phyloP scores from a whole-genome alignment of 2,113 vertebrate genomes.

The Ameiurus melas region DNA sequence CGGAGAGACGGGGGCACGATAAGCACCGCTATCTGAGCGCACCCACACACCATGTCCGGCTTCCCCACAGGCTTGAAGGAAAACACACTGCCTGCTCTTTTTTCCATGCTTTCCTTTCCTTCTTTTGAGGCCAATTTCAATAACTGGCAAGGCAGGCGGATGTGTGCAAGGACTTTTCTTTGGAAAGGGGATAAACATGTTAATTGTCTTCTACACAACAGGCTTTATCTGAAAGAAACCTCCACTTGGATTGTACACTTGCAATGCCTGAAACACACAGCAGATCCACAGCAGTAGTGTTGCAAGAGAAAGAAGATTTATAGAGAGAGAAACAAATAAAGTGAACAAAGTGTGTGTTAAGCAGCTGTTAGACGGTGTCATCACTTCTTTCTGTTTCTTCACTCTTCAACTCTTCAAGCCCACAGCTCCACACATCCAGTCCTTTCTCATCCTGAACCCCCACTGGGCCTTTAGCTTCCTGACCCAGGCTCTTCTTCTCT shows the following conservation, averaged over 20 bases:
- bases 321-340: not conserved
- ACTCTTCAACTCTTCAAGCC: not conserved
- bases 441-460: slow-evolving; percentile 14
- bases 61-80: slow-evolving; percentile 40
- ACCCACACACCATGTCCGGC: slow-evolving; percentile 55
- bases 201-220: slow-evolving; percentile 44
- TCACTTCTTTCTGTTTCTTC: slow-evolving; percentile 1
- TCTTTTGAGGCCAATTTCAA: slow-evolving; percentile 52
- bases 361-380: slow-evolving; percentile 25
- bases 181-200: slow-evolving; percentile 36
- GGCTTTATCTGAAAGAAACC: slow-evolving; percentile 45
- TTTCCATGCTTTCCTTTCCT: slow-evolving; percentile 49
- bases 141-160: slow-evolving; percentile 41
- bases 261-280: not conserved
- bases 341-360: slow-evolving; percentile 1
- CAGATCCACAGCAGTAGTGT: no score
- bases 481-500: slow-evolving; percentile 24
- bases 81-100: slow-evolving; percentile 46
- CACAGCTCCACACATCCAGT: not conserved
- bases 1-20: slow-evolving; percentile 48
- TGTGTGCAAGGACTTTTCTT: slow-evolving; percentile 44
- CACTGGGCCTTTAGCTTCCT: slow-evolving; percentile 40
- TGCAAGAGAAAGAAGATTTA: not conserved
- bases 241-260: not conserved
- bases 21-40: slow-evolving; percentile 50